A percentile compares a stretch with the other conserved stretches of the same genome.
These are phyloP conservation scores for Rhopalosiphum nymphaeae DNA, from an alignment of 2,888 invertebrate species.

Conservation along the genomic window DNA sequence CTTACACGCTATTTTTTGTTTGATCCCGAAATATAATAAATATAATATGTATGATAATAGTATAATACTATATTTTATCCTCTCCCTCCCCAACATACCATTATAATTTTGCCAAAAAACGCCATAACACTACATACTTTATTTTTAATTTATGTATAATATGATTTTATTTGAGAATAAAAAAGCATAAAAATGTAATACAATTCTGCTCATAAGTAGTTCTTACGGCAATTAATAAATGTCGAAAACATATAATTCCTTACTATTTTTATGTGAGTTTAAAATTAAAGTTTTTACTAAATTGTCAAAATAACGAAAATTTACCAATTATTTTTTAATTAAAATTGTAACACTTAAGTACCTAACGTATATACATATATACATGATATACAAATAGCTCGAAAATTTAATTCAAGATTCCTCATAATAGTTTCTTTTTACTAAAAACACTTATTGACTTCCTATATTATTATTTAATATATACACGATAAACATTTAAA, in stretches of 20 bases:
- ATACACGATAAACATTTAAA: too few relatives aligned
- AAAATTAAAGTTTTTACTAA: background rate
- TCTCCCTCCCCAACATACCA: too few relatives aligned
- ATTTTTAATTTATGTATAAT: background rate
- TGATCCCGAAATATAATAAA: background rate
- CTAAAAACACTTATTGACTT: background rate
- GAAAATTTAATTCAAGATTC: too few relatives aligned
- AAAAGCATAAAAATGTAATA: background rate
- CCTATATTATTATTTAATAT: background rate
- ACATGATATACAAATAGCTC: too few relatives aligned
- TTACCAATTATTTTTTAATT: background rate
- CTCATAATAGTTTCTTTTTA: background rate
- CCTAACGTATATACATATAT: background rate
- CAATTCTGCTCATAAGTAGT: background rate
- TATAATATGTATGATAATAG: background rate
- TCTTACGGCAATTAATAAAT: background rate
- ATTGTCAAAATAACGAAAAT: background rate
- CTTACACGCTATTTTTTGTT: background rate
- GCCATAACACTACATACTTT: too few relatives aligned
- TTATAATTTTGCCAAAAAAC: too few relatives aligned
- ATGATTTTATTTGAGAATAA: background rate
- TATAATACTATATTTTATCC: too few relatives aligned
- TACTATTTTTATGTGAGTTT: background rate
- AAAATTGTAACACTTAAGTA: background rate
- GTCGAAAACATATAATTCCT: background rate